Evolutionary conservation across 2,888 invertebrate genomes (phyloP), one percentile per base, ranked within the genome.

Genomic region (Crocallis elinguaria): DNA sequence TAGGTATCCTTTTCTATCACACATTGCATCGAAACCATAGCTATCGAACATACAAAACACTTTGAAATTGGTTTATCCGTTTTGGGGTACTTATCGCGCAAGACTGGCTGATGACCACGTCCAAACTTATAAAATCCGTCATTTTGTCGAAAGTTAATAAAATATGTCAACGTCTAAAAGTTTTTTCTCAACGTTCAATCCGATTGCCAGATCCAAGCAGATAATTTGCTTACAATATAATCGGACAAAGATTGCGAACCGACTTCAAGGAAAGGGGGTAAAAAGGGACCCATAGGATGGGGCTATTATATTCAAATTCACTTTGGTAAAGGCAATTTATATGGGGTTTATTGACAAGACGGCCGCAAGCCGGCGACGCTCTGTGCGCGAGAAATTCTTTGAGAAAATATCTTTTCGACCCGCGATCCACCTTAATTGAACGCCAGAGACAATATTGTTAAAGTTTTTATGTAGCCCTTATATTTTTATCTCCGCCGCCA

Each of bases 211-310:
- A 89, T 89, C 80, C 79, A 62, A 77, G 71, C 79, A 88, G 90
- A 91, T 89, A 91, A 91, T 90, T 91, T 91, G 90, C 90, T 91
- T 91, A 91, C 90, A 91, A 91, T 91, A 91, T 91, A 91, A 91
- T 91, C 88, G 84, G 76, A 86, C 87, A 84, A 80, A 78, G 86
- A 87, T 86, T 88, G 86, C 84, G 70, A 66, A 71, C 75, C 73
- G 78, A 74, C 83, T 82, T 79, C 83, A 83, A 74, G 80, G 78
- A 77, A 83, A 82, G 80, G 82, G 79, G 84, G 77, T 84, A 86
- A 87, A 88, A 88, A 84, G 84, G 67, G 77, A 82, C 74, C 75
- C 75, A 80, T 81, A 84, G 81, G 82, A 83, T 71, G 78, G 69
- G 65, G 75, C 90, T 88, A 91, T 91, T 91, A 91, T 91, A 90